Evolutionary conservation across 2,888 invertebrate genomes (phyloP), one percentile per base, ranked within the genome.

Genomic region (Petrolisthes manimaculis): DNA sequence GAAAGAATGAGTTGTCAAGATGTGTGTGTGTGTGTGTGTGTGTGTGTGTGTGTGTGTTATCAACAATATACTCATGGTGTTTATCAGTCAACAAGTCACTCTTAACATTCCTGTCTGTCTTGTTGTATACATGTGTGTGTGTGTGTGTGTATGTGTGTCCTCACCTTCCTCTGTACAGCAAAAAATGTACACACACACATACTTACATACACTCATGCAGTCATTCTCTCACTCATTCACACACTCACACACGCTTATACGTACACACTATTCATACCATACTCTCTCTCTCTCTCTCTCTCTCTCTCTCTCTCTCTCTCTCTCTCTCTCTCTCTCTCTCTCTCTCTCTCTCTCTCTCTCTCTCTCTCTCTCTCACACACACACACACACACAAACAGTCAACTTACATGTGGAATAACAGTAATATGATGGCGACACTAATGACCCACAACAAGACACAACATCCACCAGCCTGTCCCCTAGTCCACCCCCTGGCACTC

Each of bases 201-300:
- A 53, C 8, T 12, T 18, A 51, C 21, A 53, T 77, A 37, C 14
- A 51, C 37, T 18, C 77, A 37, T 53, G 37, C 53, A 77, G 67
- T 4, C 53, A 77, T 53, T 53, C 77, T 14, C 24, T 14, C 6
- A 14, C 51, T 4, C 51, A 8, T 5, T 21, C 21, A 74, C 74
- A 74, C 74, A 18, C 21, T n/a, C n/a, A 14, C 77, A 77, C 77
- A 77, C 14, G 21, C 67, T 12, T 14, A 61, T 14, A 61, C 67
- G 21, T 21, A 75, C 75, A 75, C 75, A 75, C 75, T 5, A 37
- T 21, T 21, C 37, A 37, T 5, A 21, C 69, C 69, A 69, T 5
- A 12, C n/a, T n/a, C 80, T 80, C 55, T n/a, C 55, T 55, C n/a
- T n/a, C 80, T n/a, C 54, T n/a, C 9, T 78, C 51, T 78, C 37